Conservation (phyloP, 2,888 invertebrate genomes). For the Orchesellides sinensis region DNA sequence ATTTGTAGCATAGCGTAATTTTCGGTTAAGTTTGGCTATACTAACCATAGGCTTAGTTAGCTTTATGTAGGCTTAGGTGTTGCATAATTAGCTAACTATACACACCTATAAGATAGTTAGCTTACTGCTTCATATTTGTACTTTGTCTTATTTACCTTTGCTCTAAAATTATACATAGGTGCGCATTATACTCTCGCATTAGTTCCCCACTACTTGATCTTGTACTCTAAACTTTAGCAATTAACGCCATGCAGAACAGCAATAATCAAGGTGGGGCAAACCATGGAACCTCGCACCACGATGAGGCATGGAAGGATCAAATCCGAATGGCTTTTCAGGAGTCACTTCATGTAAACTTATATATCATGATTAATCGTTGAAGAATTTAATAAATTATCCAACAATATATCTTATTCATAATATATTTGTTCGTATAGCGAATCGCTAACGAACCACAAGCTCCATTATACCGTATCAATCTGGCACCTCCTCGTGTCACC, state of each 20-base stretch:
- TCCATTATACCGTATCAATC: not conserved
- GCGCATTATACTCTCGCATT: no score
- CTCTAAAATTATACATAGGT: no score
- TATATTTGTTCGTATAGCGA: not conserved
- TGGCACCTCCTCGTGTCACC: constrained; percentile 3
- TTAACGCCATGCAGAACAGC: no score
- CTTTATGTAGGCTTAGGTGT: not conserved
- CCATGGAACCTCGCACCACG: no score
- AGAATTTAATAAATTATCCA: not conserved
- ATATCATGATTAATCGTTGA: not conserved
- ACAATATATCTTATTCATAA: not conserved
- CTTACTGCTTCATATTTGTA: no score
- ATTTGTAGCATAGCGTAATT: no score
- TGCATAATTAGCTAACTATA: no score
- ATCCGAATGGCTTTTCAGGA: constrained; percentile 33
- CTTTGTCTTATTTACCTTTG: no score
- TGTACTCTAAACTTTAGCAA: no score
- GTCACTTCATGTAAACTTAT: constrained; percentile 4
- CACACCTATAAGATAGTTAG: no score
- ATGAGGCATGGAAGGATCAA: constrained; percentile 49
- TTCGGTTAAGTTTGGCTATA: not conserved
- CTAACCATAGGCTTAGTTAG: not conserved
- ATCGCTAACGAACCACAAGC: not conserved
- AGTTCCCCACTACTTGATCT: no score
- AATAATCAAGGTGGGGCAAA: no score